phyloP scores from a whole-genome alignment of 2,888 invertebrate genomes.

The Xylota sylvarum region DNA sequence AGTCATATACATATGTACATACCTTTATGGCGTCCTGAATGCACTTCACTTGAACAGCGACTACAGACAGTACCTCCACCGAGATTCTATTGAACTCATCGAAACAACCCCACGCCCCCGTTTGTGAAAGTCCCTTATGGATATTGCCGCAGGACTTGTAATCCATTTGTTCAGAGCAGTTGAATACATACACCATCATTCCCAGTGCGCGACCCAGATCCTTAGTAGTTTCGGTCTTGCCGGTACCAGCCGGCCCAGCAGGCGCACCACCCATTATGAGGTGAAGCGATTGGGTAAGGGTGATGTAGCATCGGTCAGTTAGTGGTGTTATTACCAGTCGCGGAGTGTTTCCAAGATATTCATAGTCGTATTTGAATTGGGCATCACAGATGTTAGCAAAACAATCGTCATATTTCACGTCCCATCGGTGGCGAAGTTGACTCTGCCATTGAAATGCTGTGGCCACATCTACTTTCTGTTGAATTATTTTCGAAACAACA shows the following conservation, averaged over 20 bases:
- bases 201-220: constrained; percentile 97
- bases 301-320: constrained; percentile 98
- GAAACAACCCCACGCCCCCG: constrained; percentile 98
- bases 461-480: constrained; percentile 91
- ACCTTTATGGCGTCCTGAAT: constrained; percentile 94
- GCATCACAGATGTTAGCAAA: constrained; percentile 98
- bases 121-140: constrained; percentile 90
- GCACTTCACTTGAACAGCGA: constrained; percentile 96
- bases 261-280: constrained; percentile 98
- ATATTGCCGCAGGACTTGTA: constrained; percentile 97
- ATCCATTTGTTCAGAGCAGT: constrained; percentile 99
- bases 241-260: constrained; percentile 89
- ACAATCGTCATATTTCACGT: constrained; percentile 91
- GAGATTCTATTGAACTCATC: constrained; percentile 98
- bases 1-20: neutral
- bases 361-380: constrained; percentile 95
- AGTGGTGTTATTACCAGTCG: constrained; percentile 97
- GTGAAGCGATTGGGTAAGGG: constrained; percentile 95
- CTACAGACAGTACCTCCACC: constrained; percentile 97
- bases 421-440: constrained; percentile 95
- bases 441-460: constrained; percentile 96
- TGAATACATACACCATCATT: constrained; percentile 99
- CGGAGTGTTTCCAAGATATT: constrained; percentile 97
- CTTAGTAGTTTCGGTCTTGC: constrained; percentile 98
- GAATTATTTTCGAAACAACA: constrained; percentile 95